Percentiles rank a stretch among this genome's conserved stretches.
phyloP scores from a whole-genome alignment of 2,797 vertebrate genomes.

The Chelidonichthys spinosus region DNA sequence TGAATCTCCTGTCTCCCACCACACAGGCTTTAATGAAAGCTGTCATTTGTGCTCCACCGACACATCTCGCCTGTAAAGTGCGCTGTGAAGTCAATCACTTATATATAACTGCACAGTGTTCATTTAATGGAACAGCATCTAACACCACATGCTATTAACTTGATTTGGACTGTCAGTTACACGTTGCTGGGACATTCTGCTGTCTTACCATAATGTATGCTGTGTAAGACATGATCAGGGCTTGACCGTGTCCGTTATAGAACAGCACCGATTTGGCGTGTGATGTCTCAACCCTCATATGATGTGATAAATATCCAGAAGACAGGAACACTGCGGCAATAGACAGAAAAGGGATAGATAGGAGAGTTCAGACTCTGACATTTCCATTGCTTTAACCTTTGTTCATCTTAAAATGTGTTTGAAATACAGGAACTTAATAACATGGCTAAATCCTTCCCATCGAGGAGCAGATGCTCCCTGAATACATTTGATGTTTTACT shows the following conservation, averaged over 20 bases:
- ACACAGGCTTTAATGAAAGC: constrained; percentile 69
- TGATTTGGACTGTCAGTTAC: constrained; percentile 34
- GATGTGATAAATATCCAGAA: background rate
- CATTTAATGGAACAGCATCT: constrained; percentile 38
- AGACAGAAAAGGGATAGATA: background rate
- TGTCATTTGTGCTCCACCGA: constrained; percentile 64
- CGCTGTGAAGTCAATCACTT: constrained; percentile 49
- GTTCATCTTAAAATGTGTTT: background rate
- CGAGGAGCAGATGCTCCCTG: constrained; percentile 8
- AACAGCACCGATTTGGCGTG: background rate
- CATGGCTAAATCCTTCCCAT: constrained; percentile 19
- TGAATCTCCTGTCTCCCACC: constrained; percentile 38
- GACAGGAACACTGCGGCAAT: background rate
- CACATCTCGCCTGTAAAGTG: constrained; percentile 44
- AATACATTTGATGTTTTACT: constrained; percentile 34
- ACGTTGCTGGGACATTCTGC: background rate
- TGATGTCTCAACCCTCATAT: background rate
- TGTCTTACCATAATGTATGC: constrained; percentile 1
- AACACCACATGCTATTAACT: constrained; percentile 32
- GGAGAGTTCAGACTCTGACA: background rate
- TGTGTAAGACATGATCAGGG: background rate
- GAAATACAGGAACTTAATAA: background rate
- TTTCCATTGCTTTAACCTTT: background rate
- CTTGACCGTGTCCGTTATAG: background rate
- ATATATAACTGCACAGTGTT: constrained; percentile 20